Evolutionary conservation across 2,797 vertebrate genomes (phyloP).

Genomic region (Gallinago stenura): DNA sequence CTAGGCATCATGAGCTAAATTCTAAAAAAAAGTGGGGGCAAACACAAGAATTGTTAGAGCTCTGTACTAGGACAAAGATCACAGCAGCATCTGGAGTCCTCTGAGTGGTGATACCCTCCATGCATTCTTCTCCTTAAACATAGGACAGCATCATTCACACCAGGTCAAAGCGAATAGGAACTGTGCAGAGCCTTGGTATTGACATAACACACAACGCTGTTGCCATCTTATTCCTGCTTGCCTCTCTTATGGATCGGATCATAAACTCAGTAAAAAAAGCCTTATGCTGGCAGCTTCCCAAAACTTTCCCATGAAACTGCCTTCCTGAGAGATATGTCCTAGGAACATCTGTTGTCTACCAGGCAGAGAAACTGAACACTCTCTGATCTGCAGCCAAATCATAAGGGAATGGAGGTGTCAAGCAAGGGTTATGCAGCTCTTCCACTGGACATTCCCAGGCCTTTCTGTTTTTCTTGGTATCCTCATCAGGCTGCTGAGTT

Average conservation of each 20-base stretch:
- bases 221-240: background rate
- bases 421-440: background rate
- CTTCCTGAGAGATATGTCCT: background rate
- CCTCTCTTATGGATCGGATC: fast-evolving
- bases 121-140: background rate
- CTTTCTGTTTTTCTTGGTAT: background rate
- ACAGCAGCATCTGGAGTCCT: background rate
- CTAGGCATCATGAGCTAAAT: background rate
- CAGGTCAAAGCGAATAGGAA: background rate
- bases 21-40: background rate
- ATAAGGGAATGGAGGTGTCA: background rate
- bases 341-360: background rate
- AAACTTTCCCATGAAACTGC: background rate
- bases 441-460: background rate
- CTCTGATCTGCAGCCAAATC: background rate
- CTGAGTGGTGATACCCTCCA: background rate
- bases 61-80: background rate
- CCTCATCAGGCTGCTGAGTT: background rate
- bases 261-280: background rate
- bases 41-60: background rate
- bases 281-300: background rate
- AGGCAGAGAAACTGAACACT: background rate
- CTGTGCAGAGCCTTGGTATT: background rate
- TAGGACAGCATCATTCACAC: background rate
- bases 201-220: background rate